These are phyloP conservation scores for Heliconius congener DNA, from an alignment of 1,140 invertebrate genomes.

Conservation along the genomic window DNA sequence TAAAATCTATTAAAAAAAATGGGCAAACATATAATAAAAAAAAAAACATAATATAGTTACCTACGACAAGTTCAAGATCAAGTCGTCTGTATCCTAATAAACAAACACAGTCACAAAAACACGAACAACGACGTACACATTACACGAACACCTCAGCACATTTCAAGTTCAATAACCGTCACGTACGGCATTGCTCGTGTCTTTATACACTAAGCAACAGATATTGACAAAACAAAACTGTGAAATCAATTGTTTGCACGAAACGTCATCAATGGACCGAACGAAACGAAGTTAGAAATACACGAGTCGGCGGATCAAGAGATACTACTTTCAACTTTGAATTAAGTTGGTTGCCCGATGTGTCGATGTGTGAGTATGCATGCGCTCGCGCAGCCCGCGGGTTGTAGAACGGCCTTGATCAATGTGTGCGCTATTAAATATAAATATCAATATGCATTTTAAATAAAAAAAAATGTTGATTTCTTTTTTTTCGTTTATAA, in stretches of 20 bases:
- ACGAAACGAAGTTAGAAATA: constrained; percentile 62
- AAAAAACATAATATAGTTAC: not conserved
- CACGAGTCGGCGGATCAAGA: constrained; percentile 44
- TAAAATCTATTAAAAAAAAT: not conserved
- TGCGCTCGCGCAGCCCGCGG: constrained; percentile 54
- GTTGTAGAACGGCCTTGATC: constrained; percentile 59
- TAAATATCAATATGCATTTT: not conserved
- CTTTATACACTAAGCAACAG: constrained; percentile 44
- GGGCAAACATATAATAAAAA: not conserved
- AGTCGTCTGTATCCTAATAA: constrained; percentile 25
- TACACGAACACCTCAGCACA: constrained; percentile 22
- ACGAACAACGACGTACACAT: constrained; percentile 32
- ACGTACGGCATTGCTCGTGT: constrained; percentile 27
- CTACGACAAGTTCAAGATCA: constrained; percentile 30
- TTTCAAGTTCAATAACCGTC: constrained; percentile 17
- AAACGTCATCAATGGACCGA: constrained; percentile 68
- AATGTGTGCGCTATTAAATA: constrained; percentile 40
- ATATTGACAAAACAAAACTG: constrained; percentile 73
- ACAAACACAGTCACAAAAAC: constrained; percentile 38
- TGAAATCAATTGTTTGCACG: constrained; percentile 57
- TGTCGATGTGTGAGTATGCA: constrained; percentile 54
- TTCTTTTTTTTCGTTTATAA: not conserved
- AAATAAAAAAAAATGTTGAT: not conserved
- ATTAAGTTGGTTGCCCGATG: constrained; percentile 66
- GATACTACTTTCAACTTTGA: constrained; percentile 49